Percentiles rank a stretch among this genome's conserved stretches.
These are phyloP conservation scores for Sinhomidia bicolor DNA, from an alignment of 2,888 invertebrate species.

Conservation along the genomic window DNA sequence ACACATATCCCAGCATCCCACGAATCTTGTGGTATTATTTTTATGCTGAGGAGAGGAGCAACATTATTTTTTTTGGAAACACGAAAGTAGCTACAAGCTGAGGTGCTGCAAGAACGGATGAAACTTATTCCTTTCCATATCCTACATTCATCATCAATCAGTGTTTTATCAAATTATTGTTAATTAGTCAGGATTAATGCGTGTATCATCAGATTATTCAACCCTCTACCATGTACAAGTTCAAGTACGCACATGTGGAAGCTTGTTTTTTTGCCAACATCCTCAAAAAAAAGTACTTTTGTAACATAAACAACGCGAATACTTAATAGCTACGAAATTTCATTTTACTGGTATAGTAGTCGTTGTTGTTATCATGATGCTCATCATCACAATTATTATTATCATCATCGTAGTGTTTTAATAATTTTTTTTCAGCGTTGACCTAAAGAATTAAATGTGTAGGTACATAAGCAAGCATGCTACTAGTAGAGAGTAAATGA, in stretches of 20 bases:
- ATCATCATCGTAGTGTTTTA: not conserved
- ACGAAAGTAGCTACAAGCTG: too few species aligned
- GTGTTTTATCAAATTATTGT: not conserved
- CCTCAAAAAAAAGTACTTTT: not conserved
- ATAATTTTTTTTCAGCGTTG: not conserved
- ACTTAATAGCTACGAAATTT: not conserved
- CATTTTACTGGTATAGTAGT: not conserved
- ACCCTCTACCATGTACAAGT: not conserved
- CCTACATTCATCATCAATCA: not conserved
- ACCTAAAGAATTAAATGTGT: too few species aligned
- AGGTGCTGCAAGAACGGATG: conserved; percentile 38
- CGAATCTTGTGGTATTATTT: not conserved
- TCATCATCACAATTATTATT: not conserved
- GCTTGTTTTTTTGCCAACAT: not conserved
- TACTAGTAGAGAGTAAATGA: too few species aligned
- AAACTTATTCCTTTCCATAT: conserved; percentile 17
- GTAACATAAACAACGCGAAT: too few species aligned
- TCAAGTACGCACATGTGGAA: not conserved
- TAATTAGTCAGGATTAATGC: conserved; percentile 5
- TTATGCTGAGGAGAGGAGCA: not conserved
- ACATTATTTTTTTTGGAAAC: conserved; percentile 8
- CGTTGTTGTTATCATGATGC: too few species aligned
- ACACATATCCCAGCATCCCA: not conserved
- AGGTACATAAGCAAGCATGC: too few species aligned
- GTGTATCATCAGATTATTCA: not conserved